These are phyloP conservation scores for Champsocephalus esox DNA, from an alignment of 2,797 vertebrate species.

Conservation along the genomic window DNA sequence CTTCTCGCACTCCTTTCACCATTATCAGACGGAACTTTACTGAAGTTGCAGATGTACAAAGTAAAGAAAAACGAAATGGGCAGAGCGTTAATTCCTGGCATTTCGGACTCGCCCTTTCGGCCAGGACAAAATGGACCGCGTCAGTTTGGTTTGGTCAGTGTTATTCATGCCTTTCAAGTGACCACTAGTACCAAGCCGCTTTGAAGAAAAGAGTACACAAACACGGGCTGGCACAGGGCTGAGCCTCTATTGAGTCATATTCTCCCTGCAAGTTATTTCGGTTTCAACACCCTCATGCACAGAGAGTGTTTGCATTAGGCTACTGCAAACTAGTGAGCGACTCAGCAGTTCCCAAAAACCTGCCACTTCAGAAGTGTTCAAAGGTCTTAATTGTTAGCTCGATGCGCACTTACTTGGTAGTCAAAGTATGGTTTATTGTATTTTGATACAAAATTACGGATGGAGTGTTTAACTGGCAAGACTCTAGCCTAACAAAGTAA, in stretches of 20 bases:
- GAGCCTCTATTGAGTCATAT: constrained; percentile 67
- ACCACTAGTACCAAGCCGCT: constrained; percentile 71
- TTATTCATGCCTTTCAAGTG: constrained; percentile 74
- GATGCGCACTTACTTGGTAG: background rate
- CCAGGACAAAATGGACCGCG: constrained; percentile 60
- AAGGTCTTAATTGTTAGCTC: background rate
- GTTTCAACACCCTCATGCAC: constrained; percentile 28
- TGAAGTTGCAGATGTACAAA: constrained; percentile 39
- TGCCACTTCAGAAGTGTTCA: constrained; percentile 13
- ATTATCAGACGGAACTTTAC: constrained; percentile 50
- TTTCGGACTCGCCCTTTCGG: constrained; percentile 73
- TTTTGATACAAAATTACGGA: background rate
- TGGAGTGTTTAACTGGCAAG: background rate
- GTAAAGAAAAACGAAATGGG: constrained; percentile 54
- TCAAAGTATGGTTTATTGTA: background rate
- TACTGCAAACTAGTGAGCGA: constrained; percentile 34
- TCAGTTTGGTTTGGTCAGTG: constrained; percentile 76
- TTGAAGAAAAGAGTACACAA: constrained; percentile 73
- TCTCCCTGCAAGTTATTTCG: constrained; percentile 55
- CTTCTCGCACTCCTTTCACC: constrained; percentile 18
- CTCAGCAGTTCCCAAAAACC: constrained; percentile 24
- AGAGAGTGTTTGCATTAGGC: constrained; percentile 51
- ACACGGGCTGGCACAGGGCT: constrained; percentile 70
- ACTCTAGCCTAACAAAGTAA: background rate
- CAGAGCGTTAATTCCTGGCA: constrained; percentile 72